phyloP scores from a whole-genome alignment of 2,888 invertebrate genomes.

The Apodemia hepburni region DNA sequence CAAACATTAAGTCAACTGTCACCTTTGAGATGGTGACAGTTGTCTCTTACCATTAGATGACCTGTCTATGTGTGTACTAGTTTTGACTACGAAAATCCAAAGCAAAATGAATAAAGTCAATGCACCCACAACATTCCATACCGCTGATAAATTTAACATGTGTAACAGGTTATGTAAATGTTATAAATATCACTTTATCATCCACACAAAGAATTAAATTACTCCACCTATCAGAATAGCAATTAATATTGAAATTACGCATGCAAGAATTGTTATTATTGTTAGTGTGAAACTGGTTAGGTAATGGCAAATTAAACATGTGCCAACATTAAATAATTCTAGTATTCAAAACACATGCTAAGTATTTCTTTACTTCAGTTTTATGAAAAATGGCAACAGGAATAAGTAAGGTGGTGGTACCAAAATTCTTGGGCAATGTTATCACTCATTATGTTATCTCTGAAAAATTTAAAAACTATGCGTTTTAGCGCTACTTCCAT shows the following conservation, averaged over 20 bases:
- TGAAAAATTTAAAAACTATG: no score
- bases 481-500: no score
- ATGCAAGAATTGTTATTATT: not conserved
- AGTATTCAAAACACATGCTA: not conserved
- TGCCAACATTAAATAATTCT: not conserved
- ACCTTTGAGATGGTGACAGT: no score
- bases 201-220: constrained; percentile 1
- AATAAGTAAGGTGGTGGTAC: no score
- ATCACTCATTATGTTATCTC: no score
- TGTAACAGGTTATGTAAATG: constrained; percentile 10
- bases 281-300: not conserved
- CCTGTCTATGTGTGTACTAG: no score
- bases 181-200: constrained; percentile 4
- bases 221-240: not conserved
- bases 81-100: no score
- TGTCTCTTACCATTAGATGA: no score
- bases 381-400: no score
- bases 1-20: no score
- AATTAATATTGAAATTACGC: not conserved
- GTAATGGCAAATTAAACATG: not conserved
- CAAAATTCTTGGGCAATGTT: no score
- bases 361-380: not conserved
- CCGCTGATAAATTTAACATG: not conserved
- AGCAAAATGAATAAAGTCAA: not conserved
- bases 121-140: not conserved